Evolutionary conservation across 2,888 invertebrate genomes (phyloP).

Genomic region (Copidosoma aretas): DNA sequence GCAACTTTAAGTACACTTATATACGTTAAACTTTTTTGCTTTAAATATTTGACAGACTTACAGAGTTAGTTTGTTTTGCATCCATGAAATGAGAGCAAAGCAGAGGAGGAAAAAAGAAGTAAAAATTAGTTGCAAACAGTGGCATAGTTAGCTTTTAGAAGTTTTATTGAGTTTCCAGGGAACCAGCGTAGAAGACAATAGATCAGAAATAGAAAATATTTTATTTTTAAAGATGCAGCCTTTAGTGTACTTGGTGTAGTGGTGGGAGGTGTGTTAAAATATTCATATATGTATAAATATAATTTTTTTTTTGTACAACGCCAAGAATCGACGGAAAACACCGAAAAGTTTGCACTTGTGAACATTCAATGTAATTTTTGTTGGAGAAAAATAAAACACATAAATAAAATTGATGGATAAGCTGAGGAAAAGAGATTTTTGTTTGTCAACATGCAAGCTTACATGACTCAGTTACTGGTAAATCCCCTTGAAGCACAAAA

Average conservation of each 20-base stretch:
- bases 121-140: conserved; percentile 37
- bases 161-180: conserved; percentile 41
- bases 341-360: not conserved
- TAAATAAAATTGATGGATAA: too few relatives aligned
- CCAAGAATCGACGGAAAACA: conserved; percentile 7
- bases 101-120: conserved; percentile 48
- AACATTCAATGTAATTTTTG: conserved; percentile 26
- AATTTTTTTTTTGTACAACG: conserved; percentile 18
- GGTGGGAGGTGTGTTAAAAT: conserved; percentile 13
- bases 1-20: conserved; percentile 8
- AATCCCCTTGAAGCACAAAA: conserved; percentile 53
- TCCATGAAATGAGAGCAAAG: conserved; percentile 50
- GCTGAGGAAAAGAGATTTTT: too few relatives aligned
- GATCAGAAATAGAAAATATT: conserved; percentile 11
- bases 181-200: conserved; percentile 39
- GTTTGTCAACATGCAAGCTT: conserved; percentile 48
- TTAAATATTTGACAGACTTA: conserved; percentile 49
- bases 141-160: conserved; percentile 40
- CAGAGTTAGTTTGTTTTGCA: conserved; percentile 47
- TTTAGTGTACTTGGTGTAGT: not conserved
- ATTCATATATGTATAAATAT: conserved; percentile 5
- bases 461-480: conserved; percentile 44
- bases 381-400: conserved; percentile 3
- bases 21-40: conserved; percentile 10
- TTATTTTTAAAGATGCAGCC: too few relatives aligned